A percentile compares a stretch with the other conserved stretches of the same genome.
Conservation (phyloP, 2,113 vertebrate genomes). For the Heteronetta atricapilla region DNA sequence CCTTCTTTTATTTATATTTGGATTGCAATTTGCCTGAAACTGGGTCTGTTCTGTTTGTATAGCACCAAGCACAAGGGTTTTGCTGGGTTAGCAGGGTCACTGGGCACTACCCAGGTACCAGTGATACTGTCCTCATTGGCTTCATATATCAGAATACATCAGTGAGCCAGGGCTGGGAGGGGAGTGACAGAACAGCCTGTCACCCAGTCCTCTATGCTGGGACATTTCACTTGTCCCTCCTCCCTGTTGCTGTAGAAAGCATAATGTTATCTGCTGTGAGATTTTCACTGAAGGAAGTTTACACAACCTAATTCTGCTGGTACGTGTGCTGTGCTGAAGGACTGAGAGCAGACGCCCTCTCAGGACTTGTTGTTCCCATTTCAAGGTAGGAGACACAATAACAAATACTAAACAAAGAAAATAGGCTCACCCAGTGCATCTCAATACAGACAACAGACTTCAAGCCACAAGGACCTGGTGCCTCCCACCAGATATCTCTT, state of each 20-base stretch:
- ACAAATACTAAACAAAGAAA: not conserved
- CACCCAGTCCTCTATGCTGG: not conserved
- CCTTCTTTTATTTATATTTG: not conserved
- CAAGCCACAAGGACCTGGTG: not conserved
- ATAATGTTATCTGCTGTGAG: not conserved
- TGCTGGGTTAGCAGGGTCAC: not conserved
- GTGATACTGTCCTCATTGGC: not conserved
- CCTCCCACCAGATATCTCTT: not conserved
- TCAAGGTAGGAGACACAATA: not conserved
- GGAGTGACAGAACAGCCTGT: not conserved
- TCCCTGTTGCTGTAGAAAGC: not conserved
- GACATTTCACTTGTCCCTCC: not conserved
- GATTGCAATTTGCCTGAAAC: not conserved
- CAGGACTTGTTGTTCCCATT: not conserved
- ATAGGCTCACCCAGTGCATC: not conserved
- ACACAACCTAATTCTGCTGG: not conserved
- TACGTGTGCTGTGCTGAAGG: fast-evolving
- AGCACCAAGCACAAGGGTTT: not conserved
- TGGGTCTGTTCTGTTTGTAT: not conserved
- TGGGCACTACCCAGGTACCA: not conserved
- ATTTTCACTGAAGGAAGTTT: not conserved
- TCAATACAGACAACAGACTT: not conserved
- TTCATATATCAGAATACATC: not conserved
- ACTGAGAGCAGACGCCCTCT: not conserved
- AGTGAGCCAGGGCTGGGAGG: not conserved